Percentiles rank a stretch among this genome's conserved stretches.
These are phyloP conservation scores for Clarias magur DNA, from an alignment of 2,113 vertebrate species.

Conservation along the genomic window DNA sequence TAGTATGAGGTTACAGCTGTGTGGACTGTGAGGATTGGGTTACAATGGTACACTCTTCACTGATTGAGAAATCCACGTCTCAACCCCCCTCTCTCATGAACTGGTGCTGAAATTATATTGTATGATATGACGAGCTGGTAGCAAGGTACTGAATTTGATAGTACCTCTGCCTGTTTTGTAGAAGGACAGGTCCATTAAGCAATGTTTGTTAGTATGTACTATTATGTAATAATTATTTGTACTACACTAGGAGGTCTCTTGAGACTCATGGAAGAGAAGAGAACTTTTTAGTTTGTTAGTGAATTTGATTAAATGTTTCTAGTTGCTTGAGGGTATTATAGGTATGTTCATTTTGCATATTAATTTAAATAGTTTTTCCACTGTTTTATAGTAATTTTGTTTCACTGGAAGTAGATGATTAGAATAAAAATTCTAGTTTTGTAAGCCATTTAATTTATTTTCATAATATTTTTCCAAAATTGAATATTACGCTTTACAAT, in stretches of 20 bases:
- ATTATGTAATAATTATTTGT: conserved; percentile 32
- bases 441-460: neutral
- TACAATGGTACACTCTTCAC: conserved; percentile 27
- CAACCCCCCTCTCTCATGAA: conserved; percentile 20
- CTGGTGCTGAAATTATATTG: conserved; percentile 20
- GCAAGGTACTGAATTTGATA: neutral
- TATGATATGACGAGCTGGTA: neutral
- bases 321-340: neutral
- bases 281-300: neutral
- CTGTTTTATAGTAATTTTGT: neutral
- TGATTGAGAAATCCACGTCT: conserved; percentile 37
- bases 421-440: neutral
- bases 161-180: conserved; percentile 6
- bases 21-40: conserved; percentile 45
- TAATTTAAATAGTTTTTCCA: neutral
- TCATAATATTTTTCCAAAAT: neutral
- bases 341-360: neutral
- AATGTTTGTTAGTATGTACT: conserved; percentile 21
- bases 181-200: neutral
- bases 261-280: neutral
- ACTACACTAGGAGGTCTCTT: neutral
- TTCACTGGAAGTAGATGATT: neutral
- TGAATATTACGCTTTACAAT: neutral
- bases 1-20: conserved; percentile 53
- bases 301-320: neutral